A percentile compares a stretch with the other conserved stretches of the same genome.
Evolutionary conservation across 2,888 invertebrate genomes (phyloP).

Genomic region (Cryptocephalus primarius): DNA sequence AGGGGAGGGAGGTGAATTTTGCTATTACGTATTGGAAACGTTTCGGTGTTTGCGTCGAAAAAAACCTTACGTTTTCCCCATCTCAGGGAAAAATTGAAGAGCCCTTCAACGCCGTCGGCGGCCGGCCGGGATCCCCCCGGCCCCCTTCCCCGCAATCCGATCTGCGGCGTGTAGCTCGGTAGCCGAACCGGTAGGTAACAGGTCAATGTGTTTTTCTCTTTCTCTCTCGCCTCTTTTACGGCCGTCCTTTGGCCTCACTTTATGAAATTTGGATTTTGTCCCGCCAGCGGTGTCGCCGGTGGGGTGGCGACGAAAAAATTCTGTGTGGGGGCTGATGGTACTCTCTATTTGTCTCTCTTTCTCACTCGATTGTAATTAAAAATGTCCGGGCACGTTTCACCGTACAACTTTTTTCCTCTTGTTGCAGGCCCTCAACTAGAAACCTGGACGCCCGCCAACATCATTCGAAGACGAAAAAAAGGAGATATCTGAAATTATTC

Average conservation of each 20-base stretch:
- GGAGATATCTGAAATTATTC: too few relatives aligned
- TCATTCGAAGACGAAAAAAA: too few relatives aligned
- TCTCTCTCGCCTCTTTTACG: slow-evolving; percentile 17
- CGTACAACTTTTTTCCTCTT: too few relatives aligned
- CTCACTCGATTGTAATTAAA: too few relatives aligned
- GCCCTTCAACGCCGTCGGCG: slow-evolving; percentile 1
- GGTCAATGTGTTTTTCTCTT: slow-evolving; percentile 46
- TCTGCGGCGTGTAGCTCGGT: slow-evolving; percentile 38
- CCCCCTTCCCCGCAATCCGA: slow-evolving; percentile 29
- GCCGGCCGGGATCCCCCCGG: slow-evolving; percentile 19
- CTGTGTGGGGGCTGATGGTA: too few relatives aligned
- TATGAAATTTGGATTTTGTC: slow-evolving; percentile 22
- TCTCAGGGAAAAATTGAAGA: slow-evolving; percentile 1
- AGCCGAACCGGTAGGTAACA: slow-evolving; percentile 52
- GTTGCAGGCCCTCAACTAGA: too few relatives aligned
- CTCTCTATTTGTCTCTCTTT: too few relatives aligned
- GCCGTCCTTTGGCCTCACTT: slow-evolving; percentile 31
- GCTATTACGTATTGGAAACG: slow-evolving; percentile 5
- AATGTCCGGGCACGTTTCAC: too few relatives aligned
- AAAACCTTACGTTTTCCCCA: not conserved
- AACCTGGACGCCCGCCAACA: too few relatives aligned
- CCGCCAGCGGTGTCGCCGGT: not conserved
- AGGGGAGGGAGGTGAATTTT: too few relatives aligned
- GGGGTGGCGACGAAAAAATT: not conserved
- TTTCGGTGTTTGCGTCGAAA: slow-evolving; percentile 5